A percentile compares a stretch with the other conserved stretches of the same genome.
Evolutionary conservation across 1,140 invertebrate species (phyloP).

Genomic region (Nephila pilipes): DNA sequence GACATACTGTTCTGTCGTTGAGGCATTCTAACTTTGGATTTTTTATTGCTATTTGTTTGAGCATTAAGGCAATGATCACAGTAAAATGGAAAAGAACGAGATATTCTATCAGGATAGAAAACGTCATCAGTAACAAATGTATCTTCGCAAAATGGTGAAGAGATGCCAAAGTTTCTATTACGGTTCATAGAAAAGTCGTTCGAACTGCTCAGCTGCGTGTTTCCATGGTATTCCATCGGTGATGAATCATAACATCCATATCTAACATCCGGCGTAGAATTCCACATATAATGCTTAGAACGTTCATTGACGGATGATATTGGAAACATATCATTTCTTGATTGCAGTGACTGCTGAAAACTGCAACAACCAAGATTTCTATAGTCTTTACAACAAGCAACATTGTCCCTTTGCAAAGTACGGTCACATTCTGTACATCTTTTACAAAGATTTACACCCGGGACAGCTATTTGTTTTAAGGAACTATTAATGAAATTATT

Average conservation of each 20-base stretch:
- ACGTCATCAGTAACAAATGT: background rate
- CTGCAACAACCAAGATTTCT: background rate
- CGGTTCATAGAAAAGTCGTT: background rate
- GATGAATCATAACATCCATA: background rate
- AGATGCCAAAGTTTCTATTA: background rate
- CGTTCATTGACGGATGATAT: background rate
- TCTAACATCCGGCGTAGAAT: background rate
- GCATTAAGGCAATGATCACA: background rate
- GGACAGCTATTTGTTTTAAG: background rate
- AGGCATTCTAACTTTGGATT: background rate
- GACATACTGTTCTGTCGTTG: constrained; percentile 41
- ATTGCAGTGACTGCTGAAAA: background rate
- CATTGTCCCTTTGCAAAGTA: background rate
- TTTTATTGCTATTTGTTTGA: background rate
- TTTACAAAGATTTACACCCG: background rate
- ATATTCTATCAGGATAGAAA: background rate
- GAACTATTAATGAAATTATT: background rate
- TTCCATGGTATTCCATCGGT: background rate
- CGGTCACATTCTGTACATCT: background rate
- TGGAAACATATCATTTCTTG: background rate
- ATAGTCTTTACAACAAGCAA: background rate
- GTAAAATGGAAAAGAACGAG: background rate
- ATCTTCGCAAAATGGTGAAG: background rate
- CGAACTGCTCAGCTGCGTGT: background rate
- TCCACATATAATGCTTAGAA: background rate